phyloP scores from a whole-genome alignment of 2,113 vertebrate genomes.

The Cisticola juncidis region DNA sequence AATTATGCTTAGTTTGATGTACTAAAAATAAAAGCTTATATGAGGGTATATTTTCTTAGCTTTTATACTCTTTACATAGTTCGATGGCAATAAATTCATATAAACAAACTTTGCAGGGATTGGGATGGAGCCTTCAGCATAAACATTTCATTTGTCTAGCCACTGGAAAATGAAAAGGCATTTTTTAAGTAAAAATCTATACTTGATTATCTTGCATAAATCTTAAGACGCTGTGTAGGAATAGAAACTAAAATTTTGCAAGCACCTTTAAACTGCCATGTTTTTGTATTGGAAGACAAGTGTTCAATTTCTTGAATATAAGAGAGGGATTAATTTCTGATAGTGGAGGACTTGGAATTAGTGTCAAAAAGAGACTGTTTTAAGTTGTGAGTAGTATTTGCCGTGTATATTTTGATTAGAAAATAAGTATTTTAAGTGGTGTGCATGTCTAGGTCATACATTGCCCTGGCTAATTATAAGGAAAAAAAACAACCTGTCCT shows the following conservation, averaged over 20 bases:
- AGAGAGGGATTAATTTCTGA: neutral
- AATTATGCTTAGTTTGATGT: neutral
- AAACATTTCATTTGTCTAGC: neutral
- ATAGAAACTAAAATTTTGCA: neutral
- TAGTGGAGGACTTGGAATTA: neutral
- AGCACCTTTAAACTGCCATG: neutral
- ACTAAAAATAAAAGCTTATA: neutral
- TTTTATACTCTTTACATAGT: neutral
- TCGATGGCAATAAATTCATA: neutral
- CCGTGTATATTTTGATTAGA: neutral
- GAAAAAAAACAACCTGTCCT: neutral
- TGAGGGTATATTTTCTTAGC: neutral
- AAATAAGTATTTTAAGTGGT: neutral
- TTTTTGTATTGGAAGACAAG: neutral
- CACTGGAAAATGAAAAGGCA: neutral
- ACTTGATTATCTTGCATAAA: neutral
- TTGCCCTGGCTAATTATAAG: neutral
- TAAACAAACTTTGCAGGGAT: neutral
- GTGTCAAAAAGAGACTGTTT: neutral
- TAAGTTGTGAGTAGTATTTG: neutral
- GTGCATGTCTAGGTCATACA: neutral
- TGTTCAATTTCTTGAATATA: neutral
- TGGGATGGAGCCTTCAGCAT: neutral
- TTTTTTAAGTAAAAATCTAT: conserved; percentile 4
- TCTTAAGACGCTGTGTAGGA: neutral